phyloP scores from a whole-genome alignment of 2,113 vertebrate genomes.

The Cygnus buccinator region DNA sequence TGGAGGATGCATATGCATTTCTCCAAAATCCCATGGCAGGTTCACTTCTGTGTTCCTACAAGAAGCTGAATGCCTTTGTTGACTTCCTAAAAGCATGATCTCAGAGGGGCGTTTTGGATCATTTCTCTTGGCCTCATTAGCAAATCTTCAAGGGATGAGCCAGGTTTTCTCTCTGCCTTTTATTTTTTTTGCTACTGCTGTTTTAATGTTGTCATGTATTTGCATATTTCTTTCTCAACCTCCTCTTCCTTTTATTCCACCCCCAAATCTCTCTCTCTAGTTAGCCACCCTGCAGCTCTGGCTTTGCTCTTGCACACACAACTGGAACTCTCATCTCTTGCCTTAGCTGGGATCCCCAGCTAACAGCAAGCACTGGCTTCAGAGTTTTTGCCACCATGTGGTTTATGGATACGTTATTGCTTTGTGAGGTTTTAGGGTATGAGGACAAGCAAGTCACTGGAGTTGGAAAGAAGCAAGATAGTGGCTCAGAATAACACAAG shows the following conservation, averaged over 20 bases:
- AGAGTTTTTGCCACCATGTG: background rate
- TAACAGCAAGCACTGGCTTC: accelerated
- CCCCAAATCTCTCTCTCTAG: background rate
- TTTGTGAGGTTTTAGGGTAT: accelerated
- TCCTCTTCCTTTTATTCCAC: background rate
- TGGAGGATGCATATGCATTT: background rate
- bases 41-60: background rate
- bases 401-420: background rate
- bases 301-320: background rate
- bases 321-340: background rate
- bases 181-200: background rate
- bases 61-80: background rate
- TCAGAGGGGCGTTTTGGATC: background rate
- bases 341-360: background rate
- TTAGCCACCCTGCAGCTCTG: background rate
- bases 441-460: background rate
- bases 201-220: background rate
- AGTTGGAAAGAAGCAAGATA: background rate
- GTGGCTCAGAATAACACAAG: accelerated
- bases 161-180: background rate
- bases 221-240: background rate
- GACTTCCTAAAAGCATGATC: background rate
- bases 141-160: background rate
- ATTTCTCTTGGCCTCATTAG: background rate
- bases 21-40: accelerated